Base-by-base conservation (phyloP, 2,113 vertebrate genomes). In the Bubo blakistoni region DNA sequence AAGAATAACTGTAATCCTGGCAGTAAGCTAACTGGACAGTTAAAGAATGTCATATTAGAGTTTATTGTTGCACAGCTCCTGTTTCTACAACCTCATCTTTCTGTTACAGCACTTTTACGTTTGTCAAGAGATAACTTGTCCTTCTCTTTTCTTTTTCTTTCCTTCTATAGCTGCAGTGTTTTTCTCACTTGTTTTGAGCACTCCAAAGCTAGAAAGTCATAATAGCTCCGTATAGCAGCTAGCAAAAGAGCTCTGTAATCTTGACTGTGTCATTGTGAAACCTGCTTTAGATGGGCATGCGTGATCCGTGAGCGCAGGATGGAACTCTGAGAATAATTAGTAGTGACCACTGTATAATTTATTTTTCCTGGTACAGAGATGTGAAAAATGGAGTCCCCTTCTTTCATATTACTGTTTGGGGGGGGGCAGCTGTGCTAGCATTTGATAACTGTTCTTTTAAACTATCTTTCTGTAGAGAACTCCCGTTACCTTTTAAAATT, bases 21-120 rank as follows among this genome's bases (percentile, higher is more conserved):
- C 26, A 88, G 49, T 62, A 92, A 96, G 47, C 51, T 94, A 94
- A 95, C 91, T 85, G 88, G 88, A 88, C 94, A 74, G 24, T 93
- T 91, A 51, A 15, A 83, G 65, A 86, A 81, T 81, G 52, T 90
- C 57, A 34, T 78, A 59, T 59, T 94, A 18, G 27, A 32, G 7
- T 84, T 94, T 72, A 62, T 86, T 76, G 57, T 92, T 86, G 66
- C 30, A 34, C 34, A 86, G 69, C 38, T 67, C 47, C 30, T 54
- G 27, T 81, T 94, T 90, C 73, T 0, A 1, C 73, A 72, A 40
- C 49, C 20, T 82, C 55, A 30, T 89, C 38, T 91, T 94, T 89
- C 38, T 78, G 25, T 83, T 89, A 40, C 21, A 88, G 32, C 0
- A 1, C 55, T 81, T 82, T 38, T 88, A 72, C 3, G 2, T 88